phyloP scores from a whole-genome alignment of 2,113 vertebrate genomes.

The Gobio gobio region DNA sequence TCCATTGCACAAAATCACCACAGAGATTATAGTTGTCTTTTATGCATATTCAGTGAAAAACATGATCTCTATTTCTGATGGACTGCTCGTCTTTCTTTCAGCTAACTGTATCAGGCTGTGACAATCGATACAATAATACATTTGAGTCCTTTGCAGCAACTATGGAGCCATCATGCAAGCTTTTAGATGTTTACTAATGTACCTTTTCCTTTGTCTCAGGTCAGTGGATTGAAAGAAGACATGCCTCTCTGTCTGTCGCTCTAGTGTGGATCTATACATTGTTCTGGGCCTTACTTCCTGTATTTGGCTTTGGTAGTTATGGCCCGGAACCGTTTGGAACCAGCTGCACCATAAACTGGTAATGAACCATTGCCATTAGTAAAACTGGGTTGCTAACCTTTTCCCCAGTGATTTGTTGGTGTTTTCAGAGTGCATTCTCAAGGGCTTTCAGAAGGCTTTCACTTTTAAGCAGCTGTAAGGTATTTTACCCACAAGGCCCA shows the following conservation, averaged over 20 bases:
- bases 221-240: conserved; percentile 64
- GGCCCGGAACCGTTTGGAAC: conserved; percentile 66
- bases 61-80: neutral
- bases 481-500: neutral
- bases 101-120: neutral
- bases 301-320: conserved; percentile 65
- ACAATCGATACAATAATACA: neutral
- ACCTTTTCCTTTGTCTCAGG: conserved; percentile 44
- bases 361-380: neutral
- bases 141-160: neutral
- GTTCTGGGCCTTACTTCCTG: conserved; percentile 64
- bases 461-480: neutral
- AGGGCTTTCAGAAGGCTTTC: neutral
- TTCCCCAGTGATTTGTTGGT: neutral
- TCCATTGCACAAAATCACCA: neutral
- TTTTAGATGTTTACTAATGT: neutral
- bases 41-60: neutral
- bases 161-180: neutral
- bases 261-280: conserved; percentile 62
- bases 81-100: neutral
- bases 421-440: conserved; percentile 7
- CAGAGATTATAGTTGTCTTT: neutral
- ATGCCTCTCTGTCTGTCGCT: conserved; percentile 54
- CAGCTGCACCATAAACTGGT: conserved; percentile 70
- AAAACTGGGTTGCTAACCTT: neutral